phyloP scores from a whole-genome alignment of 2,888 invertebrate genomes.

The Scelioninae gen. 2 region DNA sequence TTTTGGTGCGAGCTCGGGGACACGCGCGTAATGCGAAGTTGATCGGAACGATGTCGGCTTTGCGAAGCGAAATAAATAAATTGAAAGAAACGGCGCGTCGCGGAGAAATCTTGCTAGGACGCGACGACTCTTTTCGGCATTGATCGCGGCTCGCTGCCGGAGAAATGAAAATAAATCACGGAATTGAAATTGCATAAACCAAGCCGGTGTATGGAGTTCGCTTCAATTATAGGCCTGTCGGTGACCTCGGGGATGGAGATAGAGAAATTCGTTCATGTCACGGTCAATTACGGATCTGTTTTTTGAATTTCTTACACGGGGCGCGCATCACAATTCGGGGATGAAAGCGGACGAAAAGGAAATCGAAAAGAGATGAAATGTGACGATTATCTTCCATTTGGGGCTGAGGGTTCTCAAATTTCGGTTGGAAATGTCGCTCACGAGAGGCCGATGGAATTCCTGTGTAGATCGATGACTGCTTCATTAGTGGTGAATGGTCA shows the following conservation, averaged over 20 bases:
- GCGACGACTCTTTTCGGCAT: constrained; percentile 43
- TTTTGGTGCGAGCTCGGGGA: constrained; percentile 25
- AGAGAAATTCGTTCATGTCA: constrained; percentile 43
- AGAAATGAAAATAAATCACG: constrained; percentile 68
- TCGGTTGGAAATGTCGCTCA: constrained; percentile 8
- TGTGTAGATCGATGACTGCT: background rate
- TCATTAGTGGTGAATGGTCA: too few relatives aligned
- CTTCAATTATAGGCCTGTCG: constrained; percentile 51
- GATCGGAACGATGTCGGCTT: constrained; percentile 45
- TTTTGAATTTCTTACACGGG: constrained; percentile 50
- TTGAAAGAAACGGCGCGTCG: constrained; percentile 28
- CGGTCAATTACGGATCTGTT: constrained; percentile 42
- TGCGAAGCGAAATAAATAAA: constrained; percentile 51
- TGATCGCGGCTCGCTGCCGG: constrained; percentile 60
- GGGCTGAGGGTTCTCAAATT: constrained; percentile 25
- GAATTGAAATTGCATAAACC: constrained; percentile 67
- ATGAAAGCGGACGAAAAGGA: constrained; percentile 37
- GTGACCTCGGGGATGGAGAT: constrained; percentile 38
- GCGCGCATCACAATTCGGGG: constrained; percentile 39
- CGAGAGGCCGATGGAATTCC: constrained; percentile 5
- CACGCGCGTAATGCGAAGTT: constrained; percentile 32
- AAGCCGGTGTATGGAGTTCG: constrained; percentile 38
- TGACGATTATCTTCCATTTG: constrained; percentile 39
- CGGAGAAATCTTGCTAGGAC: constrained; percentile 47
- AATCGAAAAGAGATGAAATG: constrained; percentile 32